Base-by-base conservation (phyloP, 2,113 vertebrate genomes). In the Papio anubis region DNA sequence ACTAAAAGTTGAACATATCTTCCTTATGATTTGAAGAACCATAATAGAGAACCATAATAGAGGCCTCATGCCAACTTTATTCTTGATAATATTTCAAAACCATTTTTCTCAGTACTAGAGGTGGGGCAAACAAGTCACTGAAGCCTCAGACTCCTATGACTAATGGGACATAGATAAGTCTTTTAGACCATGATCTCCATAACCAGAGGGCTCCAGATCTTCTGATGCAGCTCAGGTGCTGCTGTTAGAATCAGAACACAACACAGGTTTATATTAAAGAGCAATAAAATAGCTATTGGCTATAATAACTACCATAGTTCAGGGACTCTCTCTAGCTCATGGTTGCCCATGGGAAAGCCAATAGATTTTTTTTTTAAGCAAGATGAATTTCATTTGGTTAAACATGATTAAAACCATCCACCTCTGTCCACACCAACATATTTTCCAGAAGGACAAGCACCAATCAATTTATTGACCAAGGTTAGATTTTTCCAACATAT, bases 1-100 rank as follows among this genome's bases (percentile, higher is more conserved):
- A 64, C 17, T 92, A 57, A 78, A 81, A 92, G 45, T 32, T 84
- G 61, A 90, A 73, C 5, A 35, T 66, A 48, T 50, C 32, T 85
- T 87, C 78, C 59, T 82, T 95, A 66, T 90, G 81, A 89, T 92
- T 68, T 75, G 35, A 35, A 92, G 76, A 95, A 59, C 40, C 18
- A 45, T 30, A 50, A 79, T 16, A 79, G 38, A 92, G 76, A 96
- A 70, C 32, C 14, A 52, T 25, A 43, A 82, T 16, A 79, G 79
- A 80, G 59, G 57, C 59, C 75, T 93, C 48, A 38, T 70, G 73
- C 10, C 59, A 89, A 85, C 21, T 78, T 88, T 48, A 81, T 86
- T 88, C 80, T 86, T 96, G 83, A 66, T 35, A 88, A 64, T 59
- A 97, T 88, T 95, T 94, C 66, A 87, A 89, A 93, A 91, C 43